Evolutionary conservation across 2,888 invertebrate species (phyloP), one percentile per base, ranked within the genome.

Genomic region (Drosophila maculinotata): DNA sequence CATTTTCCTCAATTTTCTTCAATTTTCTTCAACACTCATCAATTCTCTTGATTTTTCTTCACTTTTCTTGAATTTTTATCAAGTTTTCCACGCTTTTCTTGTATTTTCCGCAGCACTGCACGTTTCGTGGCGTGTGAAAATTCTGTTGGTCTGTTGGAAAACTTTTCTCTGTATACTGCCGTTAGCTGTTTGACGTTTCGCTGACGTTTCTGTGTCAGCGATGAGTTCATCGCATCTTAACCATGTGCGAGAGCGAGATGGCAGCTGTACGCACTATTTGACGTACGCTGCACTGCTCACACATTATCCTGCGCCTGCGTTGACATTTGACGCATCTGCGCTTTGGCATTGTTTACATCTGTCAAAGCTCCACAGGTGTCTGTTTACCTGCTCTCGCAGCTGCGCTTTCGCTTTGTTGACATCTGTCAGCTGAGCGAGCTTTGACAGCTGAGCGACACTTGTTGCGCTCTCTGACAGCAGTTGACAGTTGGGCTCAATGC

Each of bases 111-210:
- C 53, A n/a, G n/a, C n/a, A n/a, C n/a, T n/a, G n/a, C n/a, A n/a
- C n/a, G n/a, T n/a, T n/a, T n/a, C n/a, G n/a, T n/a, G n/a, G 62
- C 42, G 72, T 59, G 75, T 76, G 76, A 76, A 76, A 76, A 79
- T 79, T 75, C 49, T 66, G 58, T 39, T 60, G 66, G 57, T 62
- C 58, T 79, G 63, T 60, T 69, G 63, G 52, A 77, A 74, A 85
- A 85, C 69, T 81, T 87, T 87, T 82, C 81, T 82, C 75, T 82
- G 82, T 82, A 82, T 82, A 82, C 87, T 81, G 82, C 44, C 71
- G 67, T 81, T 80, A 54, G 57, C 53, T 49, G 45, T 49, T 62
- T 87, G 75, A 80, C 69, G 58, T 74, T 69, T 87, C 47, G 26
- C 36, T 85, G 75, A 81, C 86, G 51, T 85, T 85, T 87, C 85